A percentile compares a stretch with the other conserved stretches of the same genome.
Evolutionary conservation across 2,888 invertebrate genomes (phyloP).

Genomic region (Deroplatys truncata): DNA sequence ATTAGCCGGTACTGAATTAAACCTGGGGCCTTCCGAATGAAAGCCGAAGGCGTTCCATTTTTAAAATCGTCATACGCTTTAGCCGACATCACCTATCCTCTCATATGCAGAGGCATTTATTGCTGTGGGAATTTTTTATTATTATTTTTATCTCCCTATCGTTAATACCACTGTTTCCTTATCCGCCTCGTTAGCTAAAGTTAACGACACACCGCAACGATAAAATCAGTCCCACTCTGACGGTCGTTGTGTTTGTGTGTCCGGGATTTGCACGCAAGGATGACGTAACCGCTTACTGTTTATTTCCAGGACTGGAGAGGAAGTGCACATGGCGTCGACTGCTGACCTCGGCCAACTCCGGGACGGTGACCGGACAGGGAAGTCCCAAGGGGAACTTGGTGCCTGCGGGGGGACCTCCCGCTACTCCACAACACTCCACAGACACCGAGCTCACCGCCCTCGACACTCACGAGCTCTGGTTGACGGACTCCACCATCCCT

Average conservation of each 20-base stretch:
- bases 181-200: too few species aligned
- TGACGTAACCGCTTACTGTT: too few species aligned
- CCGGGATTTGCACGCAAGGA: background rate
- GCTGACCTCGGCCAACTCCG: slow-evolving; percentile 42
- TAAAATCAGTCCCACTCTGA: background rate
- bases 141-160: too few species aligned
- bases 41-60: too few species aligned
- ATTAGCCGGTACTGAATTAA: too few species aligned
- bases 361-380: slow-evolving; percentile 35
- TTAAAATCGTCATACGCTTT: too few species aligned
- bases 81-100: too few species aligned
- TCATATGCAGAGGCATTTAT: too few species aligned
- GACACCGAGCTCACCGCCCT: slow-evolving; percentile 81
- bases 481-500: slow-evolving; percentile 57
- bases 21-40: too few species aligned
- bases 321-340: slow-evolving; percentile 74
- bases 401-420: slow-evolving; percentile 8
- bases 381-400: slow-evolving; percentile 39
- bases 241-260: background rate
- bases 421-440: slow-evolving; percentile 52
- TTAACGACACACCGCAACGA: background rate
- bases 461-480: slow-evolving; percentile 80
- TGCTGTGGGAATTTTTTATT: too few species aligned
- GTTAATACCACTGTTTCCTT: too few species aligned
- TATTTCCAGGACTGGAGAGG: slow-evolving; percentile 49